A percentile compares a stretch with the other conserved stretches of the same genome.
These are phyloP conservation scores for Planiliza haematocheilus DNA, from an alignment of 2,113 vertebrate species.

Conservation along the genomic window DNA sequence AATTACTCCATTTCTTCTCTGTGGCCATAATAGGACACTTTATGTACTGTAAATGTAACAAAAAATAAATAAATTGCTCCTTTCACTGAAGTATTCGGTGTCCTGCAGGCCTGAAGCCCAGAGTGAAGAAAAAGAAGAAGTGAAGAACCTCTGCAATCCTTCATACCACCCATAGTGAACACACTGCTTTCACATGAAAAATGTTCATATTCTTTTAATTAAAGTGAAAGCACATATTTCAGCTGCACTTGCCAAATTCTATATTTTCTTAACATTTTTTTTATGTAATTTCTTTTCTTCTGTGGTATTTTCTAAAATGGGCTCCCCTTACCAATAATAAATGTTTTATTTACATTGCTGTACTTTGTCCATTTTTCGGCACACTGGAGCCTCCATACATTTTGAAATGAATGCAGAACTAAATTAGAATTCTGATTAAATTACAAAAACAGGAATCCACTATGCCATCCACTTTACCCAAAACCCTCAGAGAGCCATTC, in stretches of 20 bases:
- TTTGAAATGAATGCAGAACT: background rate
- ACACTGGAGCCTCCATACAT: background rate
- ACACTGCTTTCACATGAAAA: background rate
- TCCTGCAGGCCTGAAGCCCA: constrained; percentile 14
- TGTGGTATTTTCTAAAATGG: no score
- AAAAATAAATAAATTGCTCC: no score
- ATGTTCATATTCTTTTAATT: no score
- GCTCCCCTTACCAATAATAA: no score
- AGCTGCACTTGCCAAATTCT: no score
- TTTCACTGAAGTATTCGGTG: constrained; percentile 1
- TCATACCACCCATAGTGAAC: constrained; percentile 33
- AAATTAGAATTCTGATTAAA: background rate
- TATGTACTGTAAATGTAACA: no score
- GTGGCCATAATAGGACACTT: background rate
- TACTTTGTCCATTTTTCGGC: no score
- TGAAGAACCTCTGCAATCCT: constrained; percentile 41
- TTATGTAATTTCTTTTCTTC: no score
- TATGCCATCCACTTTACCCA: background rate
- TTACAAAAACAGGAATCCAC: background rate
- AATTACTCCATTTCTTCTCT: background rate
- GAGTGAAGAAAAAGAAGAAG: constrained; percentile 15
- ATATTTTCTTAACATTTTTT: no score
- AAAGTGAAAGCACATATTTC: no score
- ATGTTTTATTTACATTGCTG: no score
- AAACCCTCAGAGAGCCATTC: constrained; percentile 9